Percentiles rank a stretch among this genome's conserved stretches.
Evolutionary conservation across 1,140 invertebrate species (phyloP).

Genomic region (Drosophila arizonae): DNA sequence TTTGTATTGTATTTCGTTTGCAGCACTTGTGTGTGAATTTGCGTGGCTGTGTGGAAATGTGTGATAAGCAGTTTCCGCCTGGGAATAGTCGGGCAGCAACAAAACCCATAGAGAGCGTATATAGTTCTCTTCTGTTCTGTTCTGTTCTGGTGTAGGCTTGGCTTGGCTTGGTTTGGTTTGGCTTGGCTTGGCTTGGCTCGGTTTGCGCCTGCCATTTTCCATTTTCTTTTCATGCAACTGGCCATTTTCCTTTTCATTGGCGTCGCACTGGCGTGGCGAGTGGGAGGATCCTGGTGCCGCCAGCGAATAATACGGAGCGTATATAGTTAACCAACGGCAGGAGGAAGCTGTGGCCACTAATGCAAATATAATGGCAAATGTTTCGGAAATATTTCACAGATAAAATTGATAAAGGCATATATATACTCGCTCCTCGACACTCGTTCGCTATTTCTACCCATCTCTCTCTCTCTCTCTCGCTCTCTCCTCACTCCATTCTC

Average conservation of each 20-base stretch:
- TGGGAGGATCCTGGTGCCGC: conserved; percentile 32
- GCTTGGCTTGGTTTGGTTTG: not conserved
- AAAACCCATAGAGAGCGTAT: conserved; percentile 7
- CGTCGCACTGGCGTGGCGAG: conserved; percentile 49
- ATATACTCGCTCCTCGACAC: no score
- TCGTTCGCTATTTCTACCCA: not conserved
- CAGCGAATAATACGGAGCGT: conserved; percentile 3
- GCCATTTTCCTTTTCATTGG: conserved; percentile 70
- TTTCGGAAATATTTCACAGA: conserved; percentile 80
- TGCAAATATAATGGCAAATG: conserved; percentile 81
- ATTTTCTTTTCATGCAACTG: conserved; percentile 25
- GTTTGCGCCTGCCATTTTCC: not conserved
- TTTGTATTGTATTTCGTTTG: conserved; percentile 73
- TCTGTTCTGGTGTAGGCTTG: conserved; percentile 23
- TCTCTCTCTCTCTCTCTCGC: not conserved
- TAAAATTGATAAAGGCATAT: conserved; percentile 75
- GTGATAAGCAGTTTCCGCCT: conserved; percentile 79
- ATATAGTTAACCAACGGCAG: conserved; percentile 44
- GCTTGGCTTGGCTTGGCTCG: not conserved
- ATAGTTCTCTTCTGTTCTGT: conserved; percentile 13
- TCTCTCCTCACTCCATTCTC: conserved; percentile 1
- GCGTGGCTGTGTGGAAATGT: conserved; percentile 76
- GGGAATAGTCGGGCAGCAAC: conserved; percentile 57
- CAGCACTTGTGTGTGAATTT: conserved; percentile 67
- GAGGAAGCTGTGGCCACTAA: conserved; percentile 72